These are phyloP conservation scores for Pteria penguin DNA, from an alignment of 2,888 invertebrate species.

Conservation along the genomic window DNA sequence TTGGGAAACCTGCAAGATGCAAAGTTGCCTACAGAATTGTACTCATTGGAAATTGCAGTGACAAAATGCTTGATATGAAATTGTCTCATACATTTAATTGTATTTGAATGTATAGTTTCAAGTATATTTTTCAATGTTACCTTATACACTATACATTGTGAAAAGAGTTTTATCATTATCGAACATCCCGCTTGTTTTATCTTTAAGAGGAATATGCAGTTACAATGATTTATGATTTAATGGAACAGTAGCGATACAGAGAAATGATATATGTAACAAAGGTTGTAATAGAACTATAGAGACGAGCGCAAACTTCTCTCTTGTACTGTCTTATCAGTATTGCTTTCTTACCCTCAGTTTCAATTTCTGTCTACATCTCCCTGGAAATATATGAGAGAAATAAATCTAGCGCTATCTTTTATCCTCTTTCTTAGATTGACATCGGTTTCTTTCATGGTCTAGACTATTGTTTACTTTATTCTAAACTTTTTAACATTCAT, in stretches of 20 bases:
- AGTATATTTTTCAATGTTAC: too few species aligned
- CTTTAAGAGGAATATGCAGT: neutral
- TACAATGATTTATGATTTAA: neutral
- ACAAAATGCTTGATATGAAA: too few species aligned
- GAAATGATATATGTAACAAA: neutral
- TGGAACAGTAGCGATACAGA: neutral
- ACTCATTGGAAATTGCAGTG: too few species aligned
- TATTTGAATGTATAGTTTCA: too few species aligned
- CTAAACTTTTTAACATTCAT: too few species aligned
- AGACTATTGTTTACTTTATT: neutral
- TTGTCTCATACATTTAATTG: too few species aligned
- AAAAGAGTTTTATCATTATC: too few species aligned
- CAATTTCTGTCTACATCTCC: slow-evolving; percentile 1
- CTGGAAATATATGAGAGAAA: neutral
- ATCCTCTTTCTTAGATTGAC: neutral
- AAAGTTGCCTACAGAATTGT: too few species aligned
- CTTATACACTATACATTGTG: too few species aligned
- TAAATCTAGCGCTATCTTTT: neutral
- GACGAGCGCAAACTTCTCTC: neutral
- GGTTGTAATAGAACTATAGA: neutral
- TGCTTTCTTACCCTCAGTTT: neutral
- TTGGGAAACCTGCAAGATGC: too few species aligned
- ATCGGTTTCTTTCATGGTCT: neutral
- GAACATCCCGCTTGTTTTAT: too few species aligned
- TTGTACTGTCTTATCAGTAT: neutral